These are phyloP conservation scores for Megaceryle alcyon DNA, from an alignment of 2,797 vertebrate species.

Conservation along the genomic window DNA sequence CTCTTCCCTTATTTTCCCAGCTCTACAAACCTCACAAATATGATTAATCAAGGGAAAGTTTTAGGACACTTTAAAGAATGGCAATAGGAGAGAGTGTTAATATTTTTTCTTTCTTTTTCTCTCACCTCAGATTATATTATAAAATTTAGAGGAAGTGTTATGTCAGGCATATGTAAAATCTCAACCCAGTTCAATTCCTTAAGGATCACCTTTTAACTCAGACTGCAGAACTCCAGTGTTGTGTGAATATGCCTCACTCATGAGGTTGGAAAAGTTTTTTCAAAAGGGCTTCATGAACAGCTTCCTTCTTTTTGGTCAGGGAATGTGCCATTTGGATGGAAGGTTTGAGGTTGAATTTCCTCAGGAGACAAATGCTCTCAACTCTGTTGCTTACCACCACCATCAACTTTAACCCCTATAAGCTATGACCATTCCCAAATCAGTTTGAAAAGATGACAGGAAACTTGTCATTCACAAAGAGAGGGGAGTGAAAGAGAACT, in stretches of 20 bases:
- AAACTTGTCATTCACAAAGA: not conserved
- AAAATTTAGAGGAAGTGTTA: not conserved
- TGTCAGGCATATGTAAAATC: not conserved
- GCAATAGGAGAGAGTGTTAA: not conserved
- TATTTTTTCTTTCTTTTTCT: not conserved
- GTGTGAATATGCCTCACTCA: not conserved
- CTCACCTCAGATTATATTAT: not conserved
- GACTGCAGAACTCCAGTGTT: not conserved
- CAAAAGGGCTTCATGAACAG: not conserved
- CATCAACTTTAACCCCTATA: not conserved
- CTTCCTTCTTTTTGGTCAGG: not conserved
- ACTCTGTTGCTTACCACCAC: not conserved
- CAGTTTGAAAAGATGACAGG: not conserved
- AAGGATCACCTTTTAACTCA: not conserved
- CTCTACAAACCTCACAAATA: not conserved
- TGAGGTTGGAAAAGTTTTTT: not conserved
- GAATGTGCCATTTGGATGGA: not conserved
- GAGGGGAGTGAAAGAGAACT: not conserved
- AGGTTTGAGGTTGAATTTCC: not conserved
- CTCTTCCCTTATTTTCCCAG: not conserved
- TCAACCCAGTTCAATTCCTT: not conserved
- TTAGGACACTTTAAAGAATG: not conserved
- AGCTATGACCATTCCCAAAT: not conserved
- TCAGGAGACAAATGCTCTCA: not conserved
- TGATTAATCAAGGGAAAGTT: not conserved